These are phyloP conservation scores for Erebia ligea DNA, from an alignment of 2,888 invertebrate genomes.

Conservation along the genomic window DNA sequence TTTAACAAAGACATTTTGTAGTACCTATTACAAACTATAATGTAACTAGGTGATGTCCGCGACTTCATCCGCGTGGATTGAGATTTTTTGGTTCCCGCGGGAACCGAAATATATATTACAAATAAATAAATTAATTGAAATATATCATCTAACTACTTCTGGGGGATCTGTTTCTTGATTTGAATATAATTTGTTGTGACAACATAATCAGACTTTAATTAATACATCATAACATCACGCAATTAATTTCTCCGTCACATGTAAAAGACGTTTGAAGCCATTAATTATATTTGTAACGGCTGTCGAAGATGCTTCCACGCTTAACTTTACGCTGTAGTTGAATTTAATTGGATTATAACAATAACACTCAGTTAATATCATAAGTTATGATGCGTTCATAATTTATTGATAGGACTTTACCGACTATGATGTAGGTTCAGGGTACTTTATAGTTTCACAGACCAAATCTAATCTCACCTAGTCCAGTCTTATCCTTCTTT, in stretches of 20 bases:
- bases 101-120: no score
- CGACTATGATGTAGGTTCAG: no score
- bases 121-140: no score
- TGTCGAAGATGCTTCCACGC: constrained; percentile 70
- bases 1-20: no score
- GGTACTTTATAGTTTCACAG: no score
- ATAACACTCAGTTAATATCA: constrained; percentile 12
- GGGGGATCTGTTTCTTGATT: not conserved
- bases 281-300: constrained; percentile 73
- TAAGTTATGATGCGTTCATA: constrained; percentile 2
- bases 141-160: no score
- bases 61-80: no score
- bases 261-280: constrained; percentile 51
- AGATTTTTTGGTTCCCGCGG: no score
- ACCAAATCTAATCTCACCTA: no score
- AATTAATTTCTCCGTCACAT: constrained; percentile 43
- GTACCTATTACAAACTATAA: no score
- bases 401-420: not conserved
- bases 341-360: constrained; percentile 38
- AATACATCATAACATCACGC: constrained; percentile 30
- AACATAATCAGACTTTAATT: constrained; percentile 37
- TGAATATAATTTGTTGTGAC: constrained; percentile 25
- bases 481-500: no score
- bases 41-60: no score
- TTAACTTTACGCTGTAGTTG: constrained; percentile 52